A percentile compares a stretch with the other conserved stretches of the same genome.
Conservation (phyloP, 2,113 vertebrate genomes). For the Megaleporinus macrocephalus region DNA sequence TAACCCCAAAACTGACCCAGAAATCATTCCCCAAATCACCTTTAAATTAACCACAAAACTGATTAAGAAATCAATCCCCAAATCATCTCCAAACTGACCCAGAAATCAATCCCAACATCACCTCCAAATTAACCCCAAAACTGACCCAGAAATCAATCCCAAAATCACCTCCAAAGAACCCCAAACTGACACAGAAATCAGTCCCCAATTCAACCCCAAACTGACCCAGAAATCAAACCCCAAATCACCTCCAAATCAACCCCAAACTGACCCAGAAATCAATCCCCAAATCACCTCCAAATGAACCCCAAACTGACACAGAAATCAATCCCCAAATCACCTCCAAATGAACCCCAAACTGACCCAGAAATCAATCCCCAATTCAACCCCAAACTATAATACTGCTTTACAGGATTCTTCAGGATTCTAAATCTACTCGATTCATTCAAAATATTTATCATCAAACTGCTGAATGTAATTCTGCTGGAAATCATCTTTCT, state of each 20-base stretch:
- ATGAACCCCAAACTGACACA: too few relatives aligned
- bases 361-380: not conserved
- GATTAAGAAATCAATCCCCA: too few relatives aligned
- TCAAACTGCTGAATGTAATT: too few relatives aligned
- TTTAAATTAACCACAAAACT: not conserved
- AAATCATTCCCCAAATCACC: not conserved
- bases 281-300: not conserved
- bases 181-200: not conserved
- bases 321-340: not conserved
- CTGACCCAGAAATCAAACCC: not conserved
- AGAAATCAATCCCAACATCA: not conserved
- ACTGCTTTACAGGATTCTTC: too few relatives aligned
- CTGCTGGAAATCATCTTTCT: too few relatives aligned
- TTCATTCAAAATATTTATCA: too few relatives aligned
- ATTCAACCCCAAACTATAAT: not conserved
- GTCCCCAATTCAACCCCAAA: not conserved
- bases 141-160: not conserved
- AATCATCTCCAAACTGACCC: not conserved
- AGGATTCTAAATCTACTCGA: too few relatives aligned
- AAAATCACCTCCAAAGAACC: not conserved
- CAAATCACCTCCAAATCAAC: not conserved
- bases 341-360: not conserved
- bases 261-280: not conserved
- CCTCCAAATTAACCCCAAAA: not conserved
- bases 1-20: not conserved